Evolutionary conservation across 1,140 invertebrate species (phyloP).

Genomic region (Halictus rubicundus): DNA sequence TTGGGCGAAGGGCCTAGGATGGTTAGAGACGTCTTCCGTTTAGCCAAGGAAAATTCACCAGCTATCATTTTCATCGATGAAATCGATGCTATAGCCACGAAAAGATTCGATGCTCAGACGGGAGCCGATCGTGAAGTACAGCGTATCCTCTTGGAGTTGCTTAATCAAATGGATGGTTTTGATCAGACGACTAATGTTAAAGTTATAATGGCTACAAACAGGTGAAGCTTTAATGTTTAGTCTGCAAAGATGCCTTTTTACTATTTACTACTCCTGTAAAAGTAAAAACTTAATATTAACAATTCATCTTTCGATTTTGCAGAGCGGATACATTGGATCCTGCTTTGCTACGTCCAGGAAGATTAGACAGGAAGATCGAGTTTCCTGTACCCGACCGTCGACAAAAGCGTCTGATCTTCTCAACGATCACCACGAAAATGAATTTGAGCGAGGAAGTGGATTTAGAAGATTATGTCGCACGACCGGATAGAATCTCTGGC

Average conservation of each 20-base stretch:
- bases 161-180: constrained; percentile 99
- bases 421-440: constrained; percentile 99
- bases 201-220: constrained; percentile 99
- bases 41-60: constrained; percentile 99
- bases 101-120: constrained; percentile 99
- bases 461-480: constrained; percentile 98
- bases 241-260: background rate
- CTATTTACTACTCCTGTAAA: no score
- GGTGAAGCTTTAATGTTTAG: constrained; percentile 54
- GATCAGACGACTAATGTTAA: constrained; percentile 99
- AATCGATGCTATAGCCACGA: constrained; percentile 99
- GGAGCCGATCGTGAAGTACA: constrained; percentile 99
- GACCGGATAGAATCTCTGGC: constrained; percentile 98
- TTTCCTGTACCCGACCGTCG: constrained; percentile 98
- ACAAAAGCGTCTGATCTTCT: constrained; percentile 98
- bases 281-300: background rate
- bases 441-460: constrained; percentile 99
- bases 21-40: constrained; percentile 99
- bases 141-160: constrained; percentile 96
- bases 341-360: constrained; percentile 96
- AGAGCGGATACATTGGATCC: constrained; percentile 99
- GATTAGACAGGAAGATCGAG: constrained; percentile 99
- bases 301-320: constrained; percentile 45
- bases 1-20: constrained; percentile 99
- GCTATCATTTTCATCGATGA: constrained; percentile 99